Conservation (phyloP, 2,113 vertebrate genomes). For the Melanerpes formicivorus region DNA sequence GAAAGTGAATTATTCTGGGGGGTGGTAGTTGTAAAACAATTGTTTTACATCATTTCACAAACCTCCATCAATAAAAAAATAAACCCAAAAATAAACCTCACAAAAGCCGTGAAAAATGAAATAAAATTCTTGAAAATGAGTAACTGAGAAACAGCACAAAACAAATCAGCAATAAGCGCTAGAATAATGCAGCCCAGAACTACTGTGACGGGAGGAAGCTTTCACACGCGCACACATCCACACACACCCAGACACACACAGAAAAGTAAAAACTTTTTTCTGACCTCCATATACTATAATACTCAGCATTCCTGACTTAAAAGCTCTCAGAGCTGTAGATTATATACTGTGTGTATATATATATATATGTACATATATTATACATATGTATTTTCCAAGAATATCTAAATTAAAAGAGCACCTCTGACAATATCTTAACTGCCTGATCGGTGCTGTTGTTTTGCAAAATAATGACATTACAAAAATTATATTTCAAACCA, state of each 20-base stretch:
- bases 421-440: conserved; percentile 81
- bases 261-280: conserved; percentile 76
- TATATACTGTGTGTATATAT: conserved; percentile 83
- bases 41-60: conserved; percentile 51
- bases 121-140: conserved; percentile 50
- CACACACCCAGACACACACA: conserved; percentile 50
- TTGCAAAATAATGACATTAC: conserved; percentile 79
- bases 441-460: conserved; percentile 74
- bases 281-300: conserved; percentile 82
- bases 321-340: conserved; percentile 84
- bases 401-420: conserved; percentile 82
- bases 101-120: conserved; percentile 50
- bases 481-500: conserved; percentile 74
- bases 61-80: conserved; percentile 33
- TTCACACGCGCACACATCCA: background rate
- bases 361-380: conserved; percentile 84
- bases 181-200: conserved; percentile 72
- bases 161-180: conserved; percentile 68
- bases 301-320: conserved; percentile 85
- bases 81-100: conserved; percentile 20
- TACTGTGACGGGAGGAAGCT: conserved; percentile 52
- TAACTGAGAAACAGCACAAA: conserved; percentile 70
- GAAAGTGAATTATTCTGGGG: conserved; percentile 38
- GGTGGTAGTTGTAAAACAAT: conserved; percentile 44
- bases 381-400: conserved; percentile 78